Base-by-base conservation (phyloP, 2,113 vertebrate species). In the Mustela nigripes region DNA sequence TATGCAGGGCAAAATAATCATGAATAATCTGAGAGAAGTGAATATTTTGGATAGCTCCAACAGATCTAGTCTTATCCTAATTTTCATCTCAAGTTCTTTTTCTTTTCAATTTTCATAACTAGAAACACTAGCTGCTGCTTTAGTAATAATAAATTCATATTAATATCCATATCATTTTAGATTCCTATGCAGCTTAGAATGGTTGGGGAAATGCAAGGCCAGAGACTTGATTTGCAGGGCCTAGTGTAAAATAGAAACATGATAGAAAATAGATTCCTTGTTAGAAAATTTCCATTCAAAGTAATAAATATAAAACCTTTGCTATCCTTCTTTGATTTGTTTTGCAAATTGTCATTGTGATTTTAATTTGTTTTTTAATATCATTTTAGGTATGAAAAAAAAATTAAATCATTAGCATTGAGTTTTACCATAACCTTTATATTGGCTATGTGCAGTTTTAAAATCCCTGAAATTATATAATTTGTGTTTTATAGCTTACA, bases 331-430 rank as follows among this genome's bases (percentile, higher is more conserved):
- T 7, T n/a, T 39, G 22, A 50, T 81, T 31, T 65, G 1, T 53
- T 24, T n/a, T n/a, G 83, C 60, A 73, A 65, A 74, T 71, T 86
- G 6, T 63, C 21, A 45, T 31, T n/a, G 6, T 67, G 24, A 12
- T 62, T 84, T 83, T 81, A 24, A 92, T 94, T 91, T 95, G 24
- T 7, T 45, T 39, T 45, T 65, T 82, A 95, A 53, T 82, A 16
- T 67, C 2, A 62, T 48, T 89, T 15, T 63, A 62, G 1, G 19
- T 39, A 63, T 89, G 73, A 50, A 80, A 56, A 81, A 88, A 50
- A 91, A 45, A 63, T 78, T 88, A 79, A 93, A 71, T 71, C 7
- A 78, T 93, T 85, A 79, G 15, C 12, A 28, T 92, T 92, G 28
- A 69, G 12, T 94, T 89, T 94, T 88, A 90, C 1, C 42, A 74